These are phyloP conservation scores for Hartigia nigra DNA, from an alignment of 2,888 invertebrate species.

Conservation along the genomic window DNA sequence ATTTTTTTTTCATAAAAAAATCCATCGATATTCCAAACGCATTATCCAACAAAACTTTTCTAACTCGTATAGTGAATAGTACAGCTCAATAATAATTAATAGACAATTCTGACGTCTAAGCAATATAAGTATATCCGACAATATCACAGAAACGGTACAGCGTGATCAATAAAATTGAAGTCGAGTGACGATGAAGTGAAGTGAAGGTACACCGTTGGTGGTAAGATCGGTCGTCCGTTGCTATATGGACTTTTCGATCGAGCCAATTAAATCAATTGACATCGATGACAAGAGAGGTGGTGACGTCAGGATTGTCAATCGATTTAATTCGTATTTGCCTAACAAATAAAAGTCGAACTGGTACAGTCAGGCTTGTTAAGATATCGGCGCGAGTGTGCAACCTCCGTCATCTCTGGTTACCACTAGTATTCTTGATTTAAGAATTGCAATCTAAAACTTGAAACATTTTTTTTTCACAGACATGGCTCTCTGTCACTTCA, in stretches of 20 bases:
- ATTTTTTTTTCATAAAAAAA: slow-evolving; percentile 20
- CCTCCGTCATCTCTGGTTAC: not conserved
- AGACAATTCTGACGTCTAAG: not conserved
- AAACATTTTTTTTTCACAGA: slow-evolving; percentile 65
- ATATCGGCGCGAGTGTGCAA: not conserved
- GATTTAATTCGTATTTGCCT: slow-evolving; percentile 16
- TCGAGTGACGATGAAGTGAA: not conserved
- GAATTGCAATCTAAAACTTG: not conserved
- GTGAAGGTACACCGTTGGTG: not conserved
- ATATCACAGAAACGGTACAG: not conserved
- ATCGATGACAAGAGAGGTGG: not conserved
- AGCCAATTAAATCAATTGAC: slow-evolving; percentile 8
- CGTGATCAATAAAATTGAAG: not conserved
- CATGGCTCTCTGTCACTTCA: slow-evolving; percentile 76
- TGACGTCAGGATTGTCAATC: slow-evolving; percentile 30
- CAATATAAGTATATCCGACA: not conserved
- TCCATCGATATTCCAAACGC: not conserved
- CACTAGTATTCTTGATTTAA: slow-evolving; percentile 9
- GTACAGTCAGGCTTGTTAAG: not conserved
- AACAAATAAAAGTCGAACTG: not conserved
- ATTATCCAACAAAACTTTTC: not conserved
- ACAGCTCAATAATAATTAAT: not conserved
- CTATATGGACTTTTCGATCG: slow-evolving; percentile 4
- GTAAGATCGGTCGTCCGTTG: slow-evolving; percentile 6
- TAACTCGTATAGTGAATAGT: not conserved